Evolutionary conservation across 30 jellyfish, hydroid and myxozoan genomes (phyloP).

Genomic region (Aurelia coerulea): DNA sequence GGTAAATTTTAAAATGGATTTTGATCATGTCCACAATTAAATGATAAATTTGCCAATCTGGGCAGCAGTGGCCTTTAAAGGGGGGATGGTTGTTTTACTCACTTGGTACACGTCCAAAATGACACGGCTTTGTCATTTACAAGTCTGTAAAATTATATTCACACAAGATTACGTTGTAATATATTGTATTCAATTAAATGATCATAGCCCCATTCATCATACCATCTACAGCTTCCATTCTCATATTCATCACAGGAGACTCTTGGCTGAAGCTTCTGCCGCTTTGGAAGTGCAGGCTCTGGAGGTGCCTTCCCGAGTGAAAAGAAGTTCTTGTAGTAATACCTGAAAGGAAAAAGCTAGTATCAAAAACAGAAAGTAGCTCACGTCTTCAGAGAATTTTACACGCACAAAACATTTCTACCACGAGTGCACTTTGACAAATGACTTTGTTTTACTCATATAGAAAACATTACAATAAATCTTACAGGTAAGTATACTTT

Average conservation of each 20-base stretch:
- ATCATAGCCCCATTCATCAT: constrained; percentile 96
- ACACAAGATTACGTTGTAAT: constrained; percentile 37
- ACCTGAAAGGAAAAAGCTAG: constrained; percentile 40
- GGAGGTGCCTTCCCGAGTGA: constrained; percentile 89
- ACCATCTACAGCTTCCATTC: constrained; percentile 92
- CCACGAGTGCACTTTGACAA: not conserved
- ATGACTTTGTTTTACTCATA: too few species aligned
- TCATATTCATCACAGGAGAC: constrained; percentile 84
- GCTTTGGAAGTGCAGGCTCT: constrained; percentile 79
- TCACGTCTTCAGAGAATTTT: not conserved
- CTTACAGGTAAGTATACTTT: not conserved
- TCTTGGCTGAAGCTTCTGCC: constrained; percentile 70
- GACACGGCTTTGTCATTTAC: too few species aligned
- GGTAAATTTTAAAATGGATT: too few species aligned
- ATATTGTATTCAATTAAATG: constrained; percentile 69
- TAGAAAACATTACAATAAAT: too few species aligned
- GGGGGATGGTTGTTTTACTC: too few species aligned
- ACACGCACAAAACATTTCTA: not conserved
- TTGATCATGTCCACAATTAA: too few species aligned
- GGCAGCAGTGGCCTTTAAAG: too few species aligned
- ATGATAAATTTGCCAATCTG: too few species aligned
- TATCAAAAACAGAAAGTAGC: not conserved
- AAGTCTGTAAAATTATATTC: too few species aligned
- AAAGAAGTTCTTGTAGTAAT: constrained; percentile 72
- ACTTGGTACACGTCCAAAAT: too few species aligned